Evolutionary conservation across 2,113 vertebrate genomes (phyloP).

Genomic region (Gymnorhina tibicen): DNA sequence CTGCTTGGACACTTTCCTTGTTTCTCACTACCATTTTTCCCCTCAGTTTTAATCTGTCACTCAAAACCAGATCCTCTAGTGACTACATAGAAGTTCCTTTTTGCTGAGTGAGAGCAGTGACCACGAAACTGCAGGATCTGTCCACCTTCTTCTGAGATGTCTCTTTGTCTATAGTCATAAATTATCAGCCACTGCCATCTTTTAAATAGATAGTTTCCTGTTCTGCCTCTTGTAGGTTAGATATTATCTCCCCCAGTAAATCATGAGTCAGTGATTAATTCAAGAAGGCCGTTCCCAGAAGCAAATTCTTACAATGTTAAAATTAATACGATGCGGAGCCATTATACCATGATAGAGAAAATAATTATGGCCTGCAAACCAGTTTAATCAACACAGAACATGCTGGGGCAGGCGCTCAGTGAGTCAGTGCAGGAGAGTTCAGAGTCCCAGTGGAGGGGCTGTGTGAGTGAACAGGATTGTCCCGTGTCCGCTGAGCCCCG

Average conservation of each 20-base stretch:
- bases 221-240: conserved; percentile 48
- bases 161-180: conserved; percentile 36
- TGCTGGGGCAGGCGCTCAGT: background rate
- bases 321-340: conserved; percentile 26
- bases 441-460: background rate
- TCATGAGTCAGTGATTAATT: conserved; percentile 56
- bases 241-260: conserved; percentile 55
- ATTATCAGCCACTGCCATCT: conserved; percentile 50
- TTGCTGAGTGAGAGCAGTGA: background rate
- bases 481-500: background rate
- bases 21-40: background rate
- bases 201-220: conserved; percentile 68
- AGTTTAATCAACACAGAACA: conserved; percentile 6
- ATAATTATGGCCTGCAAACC: conserved; percentile 48
- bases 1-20: background rate
- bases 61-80: background rate
- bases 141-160: background rate
- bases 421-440: background rate
- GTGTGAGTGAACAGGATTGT: background rate
- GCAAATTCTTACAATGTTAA: conserved; percentile 56
- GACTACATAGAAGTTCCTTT: background rate
- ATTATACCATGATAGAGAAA: conserved; percentile 42
- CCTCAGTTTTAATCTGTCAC: background rate
- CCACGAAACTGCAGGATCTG: background rate
- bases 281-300: conserved; percentile 56